A percentile compares a stretch with the other conserved stretches of the same genome.
Conservation (phyloP, 2,888 invertebrate species). For the Drosophila phalerata region DNA sequence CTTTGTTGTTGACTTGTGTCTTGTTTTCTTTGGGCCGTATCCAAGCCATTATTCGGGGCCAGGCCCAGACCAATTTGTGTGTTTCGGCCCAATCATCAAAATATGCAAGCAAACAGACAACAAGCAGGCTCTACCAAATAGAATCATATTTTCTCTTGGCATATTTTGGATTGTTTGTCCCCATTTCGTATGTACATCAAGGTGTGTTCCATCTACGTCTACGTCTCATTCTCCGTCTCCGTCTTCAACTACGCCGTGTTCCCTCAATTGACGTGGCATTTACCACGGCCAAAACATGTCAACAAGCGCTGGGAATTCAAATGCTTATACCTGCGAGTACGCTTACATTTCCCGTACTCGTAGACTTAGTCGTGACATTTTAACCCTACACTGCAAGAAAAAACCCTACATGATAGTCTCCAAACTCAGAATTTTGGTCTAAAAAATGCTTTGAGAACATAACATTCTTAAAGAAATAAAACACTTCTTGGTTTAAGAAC, state of each 20-base stretch:
- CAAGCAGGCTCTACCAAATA: conserved; percentile 32
- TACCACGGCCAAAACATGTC: conserved; percentile 34
- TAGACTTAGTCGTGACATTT: conserved; percentile 3
- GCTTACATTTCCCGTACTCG: conserved; percentile 2
- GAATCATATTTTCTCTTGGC: conserved; percentile 45
- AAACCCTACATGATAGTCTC: too few relatives aligned
- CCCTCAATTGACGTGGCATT: conserved; percentile 22
- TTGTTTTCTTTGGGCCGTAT: conserved; percentile 33
- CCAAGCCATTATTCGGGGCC: conserved; percentile 44
- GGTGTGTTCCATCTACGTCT: conserved; percentile 47
- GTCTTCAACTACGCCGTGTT: conserved; percentile 7
- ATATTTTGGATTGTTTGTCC: conserved; percentile 58
- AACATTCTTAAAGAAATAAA: too few relatives aligned
- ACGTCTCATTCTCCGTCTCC: background rate
- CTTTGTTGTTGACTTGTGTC: conserved; percentile 16
- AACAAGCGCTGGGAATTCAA: conserved; percentile 30
- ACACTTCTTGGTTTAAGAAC: too few relatives aligned
- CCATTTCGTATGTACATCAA: conserved; percentile 43
- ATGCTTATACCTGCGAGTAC: conserved; percentile 15
- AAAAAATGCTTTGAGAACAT: too few relatives aligned
- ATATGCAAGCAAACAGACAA: conserved; percentile 61
- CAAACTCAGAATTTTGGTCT: too few relatives aligned
- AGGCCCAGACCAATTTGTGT: conserved; percentile 47
- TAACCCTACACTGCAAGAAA: conserved; percentile 26
- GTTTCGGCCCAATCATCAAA: conserved; percentile 55